These are phyloP conservation scores for Euborellia annulipes DNA, from an alignment of 1,140 invertebrate species.

Conservation along the genomic window DNA sequence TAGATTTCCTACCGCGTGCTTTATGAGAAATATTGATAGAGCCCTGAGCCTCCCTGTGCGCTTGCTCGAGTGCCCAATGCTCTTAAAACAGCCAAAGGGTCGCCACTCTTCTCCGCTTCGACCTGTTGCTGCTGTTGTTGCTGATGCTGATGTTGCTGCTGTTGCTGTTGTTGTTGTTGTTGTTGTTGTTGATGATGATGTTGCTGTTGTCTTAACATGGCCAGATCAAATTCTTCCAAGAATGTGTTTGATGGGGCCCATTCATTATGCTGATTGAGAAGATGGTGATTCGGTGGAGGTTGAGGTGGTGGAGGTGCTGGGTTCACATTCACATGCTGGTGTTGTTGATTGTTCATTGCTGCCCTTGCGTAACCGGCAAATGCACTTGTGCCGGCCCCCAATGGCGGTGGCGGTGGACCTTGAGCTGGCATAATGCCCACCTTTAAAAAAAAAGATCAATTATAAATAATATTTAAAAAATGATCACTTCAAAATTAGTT, in stretches of 20 bases:
- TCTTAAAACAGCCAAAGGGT: slow-evolving; percentile 14
- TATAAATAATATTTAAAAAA: no score
- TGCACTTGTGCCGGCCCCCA: no score
- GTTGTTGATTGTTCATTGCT: no score
- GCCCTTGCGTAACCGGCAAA: no score
- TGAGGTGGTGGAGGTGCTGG: slow-evolving; percentile 10
- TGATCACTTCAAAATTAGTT: no score
- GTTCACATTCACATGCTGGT: no score
- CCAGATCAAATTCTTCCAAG: no score
- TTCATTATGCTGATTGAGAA: slow-evolving; percentile 4
- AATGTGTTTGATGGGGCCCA: neutral
- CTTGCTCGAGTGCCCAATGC: slow-evolving; percentile 10
- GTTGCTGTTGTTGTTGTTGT: neutral
- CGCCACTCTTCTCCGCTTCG: slow-evolving; percentile 19
- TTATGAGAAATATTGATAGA: slow-evolving; percentile 16
- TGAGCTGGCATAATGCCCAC: no score
- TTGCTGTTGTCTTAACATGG: no score
- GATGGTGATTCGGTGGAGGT: slow-evolving; percentile 15
- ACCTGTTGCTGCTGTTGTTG: slow-evolving; percentile 17
- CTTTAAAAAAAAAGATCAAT: no score
- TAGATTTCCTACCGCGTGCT: neutral
- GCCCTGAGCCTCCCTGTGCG: slow-evolving; percentile 7
- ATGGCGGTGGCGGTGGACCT: no score
- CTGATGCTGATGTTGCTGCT: slow-evolving; percentile 17
- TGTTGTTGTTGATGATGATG: neutral